These are phyloP conservation scores for Pluvialis apricaria DNA, from an alignment of 2,113 vertebrate genomes.

Conservation along the genomic window DNA sequence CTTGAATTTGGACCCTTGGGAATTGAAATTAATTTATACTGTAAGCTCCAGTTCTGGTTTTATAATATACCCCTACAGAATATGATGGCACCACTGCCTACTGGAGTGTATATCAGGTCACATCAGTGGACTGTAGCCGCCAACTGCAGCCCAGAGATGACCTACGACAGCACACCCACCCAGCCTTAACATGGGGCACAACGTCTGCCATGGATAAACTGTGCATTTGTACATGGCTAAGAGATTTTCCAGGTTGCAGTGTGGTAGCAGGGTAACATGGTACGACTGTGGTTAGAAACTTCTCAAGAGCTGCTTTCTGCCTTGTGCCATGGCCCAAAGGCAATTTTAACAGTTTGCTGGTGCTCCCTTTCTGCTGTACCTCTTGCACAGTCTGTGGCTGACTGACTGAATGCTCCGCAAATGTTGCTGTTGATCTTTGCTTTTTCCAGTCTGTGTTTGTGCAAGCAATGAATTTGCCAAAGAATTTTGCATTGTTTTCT, in stretches of 20 bases:
- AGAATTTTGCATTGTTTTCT: background rate
- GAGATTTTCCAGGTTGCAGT: background rate
- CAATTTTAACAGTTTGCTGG: background rate
- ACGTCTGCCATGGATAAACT: background rate
- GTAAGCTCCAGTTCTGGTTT: background rate
- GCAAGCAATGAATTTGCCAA: background rate
- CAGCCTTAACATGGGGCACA: background rate
- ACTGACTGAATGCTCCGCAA: background rate
- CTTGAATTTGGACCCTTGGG: background rate
- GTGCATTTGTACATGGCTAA: background rate
- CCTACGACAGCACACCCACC: background rate
- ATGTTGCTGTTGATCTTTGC: background rate
- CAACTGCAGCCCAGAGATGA: background rate
- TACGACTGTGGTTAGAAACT: background rate
- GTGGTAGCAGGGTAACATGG: background rate
- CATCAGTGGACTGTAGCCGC: background rate
- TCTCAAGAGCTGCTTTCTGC: background rate
- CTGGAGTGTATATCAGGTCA: background rate
- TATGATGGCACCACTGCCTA: background rate
- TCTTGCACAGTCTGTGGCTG: background rate
- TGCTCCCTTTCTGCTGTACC: background rate
- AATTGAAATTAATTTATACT: background rate
- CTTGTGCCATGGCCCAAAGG: background rate
- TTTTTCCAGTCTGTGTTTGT: background rate
- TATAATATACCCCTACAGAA: background rate